These are phyloP conservation scores for Egretta garzetta DNA, from an alignment of 2,113 vertebrate species.

Conservation along the genomic window DNA sequence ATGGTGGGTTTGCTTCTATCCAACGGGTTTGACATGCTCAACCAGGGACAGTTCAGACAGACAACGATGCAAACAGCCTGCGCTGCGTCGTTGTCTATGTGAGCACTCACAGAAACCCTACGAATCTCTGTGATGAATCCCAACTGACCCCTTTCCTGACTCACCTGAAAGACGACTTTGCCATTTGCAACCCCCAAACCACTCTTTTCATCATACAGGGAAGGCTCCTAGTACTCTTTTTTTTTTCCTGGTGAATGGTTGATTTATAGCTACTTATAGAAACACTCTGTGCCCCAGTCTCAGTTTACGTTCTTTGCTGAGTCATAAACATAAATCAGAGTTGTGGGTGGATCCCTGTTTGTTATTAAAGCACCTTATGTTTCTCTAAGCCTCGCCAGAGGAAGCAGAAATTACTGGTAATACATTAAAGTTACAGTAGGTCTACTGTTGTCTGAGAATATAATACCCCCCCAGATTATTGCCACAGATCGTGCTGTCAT, in stretches of 20 bases:
- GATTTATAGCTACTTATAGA: constrained; percentile 54
- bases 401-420: constrained; percentile 51
- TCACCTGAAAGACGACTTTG: background rate
- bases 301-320: constrained; percentile 52
- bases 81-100: rapidly evolving
- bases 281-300: constrained; percentile 33
- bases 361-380: constrained; percentile 65
- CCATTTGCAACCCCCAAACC: background rate
- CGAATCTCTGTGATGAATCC: background rate
- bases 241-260: background rate
- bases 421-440: constrained; percentile 10
- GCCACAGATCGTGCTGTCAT: background rate
- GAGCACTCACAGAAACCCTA: background rate
- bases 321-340: constrained; percentile 60
- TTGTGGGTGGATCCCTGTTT: constrained; percentile 54
- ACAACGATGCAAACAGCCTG: background rate
- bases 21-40: background rate
- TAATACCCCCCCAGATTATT: background rate
- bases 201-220: background rate
- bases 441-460: background rate
- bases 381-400: constrained; percentile 10
- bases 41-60: background rate
- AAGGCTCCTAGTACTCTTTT: background rate
- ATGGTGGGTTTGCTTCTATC: background rate
- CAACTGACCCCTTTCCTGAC: background rate